Evolutionary conservation across 2,797 vertebrate genomes (phyloP).

Genomic region (Typhlichthys subterraneus): DNA sequence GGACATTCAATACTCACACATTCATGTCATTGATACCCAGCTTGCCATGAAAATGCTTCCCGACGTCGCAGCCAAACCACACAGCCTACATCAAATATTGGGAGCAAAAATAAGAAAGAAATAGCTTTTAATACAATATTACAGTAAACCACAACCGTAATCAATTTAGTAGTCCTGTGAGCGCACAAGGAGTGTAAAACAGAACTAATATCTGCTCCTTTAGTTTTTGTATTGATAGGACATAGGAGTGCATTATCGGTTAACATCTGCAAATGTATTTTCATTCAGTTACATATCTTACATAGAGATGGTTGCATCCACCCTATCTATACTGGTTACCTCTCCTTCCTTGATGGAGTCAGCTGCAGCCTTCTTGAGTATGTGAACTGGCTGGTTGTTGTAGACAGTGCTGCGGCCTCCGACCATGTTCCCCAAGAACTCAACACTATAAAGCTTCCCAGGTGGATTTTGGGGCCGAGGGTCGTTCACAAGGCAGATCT

Average conservation of each 20-base stretch:
- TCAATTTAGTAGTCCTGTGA: too few relatives aligned
- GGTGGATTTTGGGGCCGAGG: conserved; percentile 92
- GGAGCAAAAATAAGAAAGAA: background rate
- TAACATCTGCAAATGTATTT: too few relatives aligned
- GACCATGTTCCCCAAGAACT: conserved; percentile 94
- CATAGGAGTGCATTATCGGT: too few relatives aligned
- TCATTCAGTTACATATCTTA: background rate
- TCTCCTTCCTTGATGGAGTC: conserved; percentile 93
- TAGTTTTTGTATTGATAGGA: too few relatives aligned
- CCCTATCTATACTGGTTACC: conserved; percentile 64
- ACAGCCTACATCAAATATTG: conserved; percentile 81
- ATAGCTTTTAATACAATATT: background rate
- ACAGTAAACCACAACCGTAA: background rate
- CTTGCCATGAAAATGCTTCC: conserved; percentile 95
- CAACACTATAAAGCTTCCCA: conserved; percentile 90
- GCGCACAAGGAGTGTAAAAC: too few relatives aligned
- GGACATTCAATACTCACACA: conserved; percentile 83
- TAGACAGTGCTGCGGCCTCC: conserved; percentile 88
- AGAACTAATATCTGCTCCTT: too few relatives aligned
- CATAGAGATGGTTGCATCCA: background rate
- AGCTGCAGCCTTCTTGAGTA: conserved; percentile 89
- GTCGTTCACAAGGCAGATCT: conserved; percentile 97
- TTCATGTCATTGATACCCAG: conserved; percentile 97
- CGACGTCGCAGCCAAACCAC: conserved; percentile 98
- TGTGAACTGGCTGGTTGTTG: conserved; percentile 92